Evolutionary conservation across 2,113 vertebrate species (phyloP), one percentile per base, ranked within the genome.

Genomic region (Zosterops japonicus): DNA sequence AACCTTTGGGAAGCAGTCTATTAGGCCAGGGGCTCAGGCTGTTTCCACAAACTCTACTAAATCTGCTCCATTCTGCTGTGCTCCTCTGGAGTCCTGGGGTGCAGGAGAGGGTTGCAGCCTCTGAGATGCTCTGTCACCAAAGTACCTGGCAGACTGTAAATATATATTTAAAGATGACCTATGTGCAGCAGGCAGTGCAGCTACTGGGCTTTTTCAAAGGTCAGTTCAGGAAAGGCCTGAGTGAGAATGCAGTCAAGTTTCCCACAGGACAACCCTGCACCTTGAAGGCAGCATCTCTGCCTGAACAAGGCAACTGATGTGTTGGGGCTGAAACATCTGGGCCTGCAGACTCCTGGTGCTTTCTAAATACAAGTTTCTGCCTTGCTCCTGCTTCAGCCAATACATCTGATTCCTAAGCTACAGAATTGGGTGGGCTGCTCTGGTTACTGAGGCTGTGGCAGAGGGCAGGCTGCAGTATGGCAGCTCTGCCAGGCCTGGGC

Each of bases 401-500:
- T 12, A 6, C 4, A 1, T 74, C 35, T 49, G 13, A 15, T 49
- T 72, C 46, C 36, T 47, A 5, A 56, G 39, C n/a, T 47, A 2
- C 41, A 60, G 81, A n/a, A 6, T 9, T 0, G 0, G 0, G 2
- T 35, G 60, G 46, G 35, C 67, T 36, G 29, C 46, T 79, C 21
- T 42, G 0, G 0, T 33, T 41, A 19, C 10, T 23, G 53, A 20
- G 29, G 46, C 28, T 7, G 36, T 59, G 52, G 31, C 29, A 53
- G 46, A 46, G 78, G 77, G 46, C 60, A 39, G 69, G 10, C 27
- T 14, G 46, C 56, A 21, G 31, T 2, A 3, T 14, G 72, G 81
- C 44, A 5, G 8, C 0, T 0, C 61, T 14, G n/a, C 55, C 0
- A 0, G 65, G 22, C 46, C 46, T 20, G 5, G 28, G 9, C 0